Evolutionary conservation across 2,113 vertebrate genomes (phyloP).

Genomic region (Lanius collurio): DNA sequence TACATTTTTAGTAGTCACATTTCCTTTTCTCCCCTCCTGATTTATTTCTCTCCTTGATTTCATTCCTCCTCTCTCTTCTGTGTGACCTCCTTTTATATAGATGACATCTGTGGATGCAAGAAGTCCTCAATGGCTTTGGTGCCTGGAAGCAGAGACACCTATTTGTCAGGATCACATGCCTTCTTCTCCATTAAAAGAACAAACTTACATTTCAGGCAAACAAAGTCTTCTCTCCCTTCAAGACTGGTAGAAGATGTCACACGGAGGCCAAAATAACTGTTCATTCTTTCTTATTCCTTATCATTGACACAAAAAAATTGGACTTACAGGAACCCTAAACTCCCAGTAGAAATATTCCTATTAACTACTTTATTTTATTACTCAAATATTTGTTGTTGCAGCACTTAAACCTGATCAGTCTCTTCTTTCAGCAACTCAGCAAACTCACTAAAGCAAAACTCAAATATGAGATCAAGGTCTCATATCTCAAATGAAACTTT

Average conservation of each 20-base stretch:
- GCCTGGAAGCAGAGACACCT: background rate
- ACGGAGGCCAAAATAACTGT: background rate
- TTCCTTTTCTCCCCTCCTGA: background rate
- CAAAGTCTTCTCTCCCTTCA: background rate
- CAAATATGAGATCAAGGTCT: background rate
- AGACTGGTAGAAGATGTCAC: background rate
- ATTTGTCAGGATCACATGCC: background rate
- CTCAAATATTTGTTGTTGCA: background rate
- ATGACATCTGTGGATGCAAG: background rate
- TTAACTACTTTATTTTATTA: background rate
- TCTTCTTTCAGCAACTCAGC: background rate
- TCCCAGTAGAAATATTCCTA: background rate
- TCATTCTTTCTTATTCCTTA: background rate
- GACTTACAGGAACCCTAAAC: background rate
- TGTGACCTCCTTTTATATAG: background rate
- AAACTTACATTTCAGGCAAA: background rate
- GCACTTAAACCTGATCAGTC: background rate
- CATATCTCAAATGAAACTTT: background rate
- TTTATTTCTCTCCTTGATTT: background rate
- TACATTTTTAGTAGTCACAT: background rate
- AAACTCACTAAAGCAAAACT: background rate
- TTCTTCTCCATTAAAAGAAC: background rate
- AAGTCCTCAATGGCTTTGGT: background rate
- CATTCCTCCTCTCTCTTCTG: background rate
- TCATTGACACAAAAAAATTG: background rate